Evolutionary conservation across 2,888 invertebrate genomes (phyloP), one percentile per base, ranked within the genome.

Genomic region (Drosophila mettleri): DNA sequence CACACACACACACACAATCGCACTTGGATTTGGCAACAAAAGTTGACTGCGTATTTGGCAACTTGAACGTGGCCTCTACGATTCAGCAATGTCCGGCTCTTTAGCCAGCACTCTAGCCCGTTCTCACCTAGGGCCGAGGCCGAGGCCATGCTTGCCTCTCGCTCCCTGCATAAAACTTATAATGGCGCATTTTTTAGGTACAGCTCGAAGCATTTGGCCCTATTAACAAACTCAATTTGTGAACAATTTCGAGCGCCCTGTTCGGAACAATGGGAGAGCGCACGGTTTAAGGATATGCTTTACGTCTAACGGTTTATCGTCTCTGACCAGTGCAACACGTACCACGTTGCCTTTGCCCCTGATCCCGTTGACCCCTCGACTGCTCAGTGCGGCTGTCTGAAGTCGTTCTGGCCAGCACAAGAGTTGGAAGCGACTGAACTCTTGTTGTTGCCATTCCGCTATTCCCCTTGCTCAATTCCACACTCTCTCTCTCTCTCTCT

Each of bases 141-240:
- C 22, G 2, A 9, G 16, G 9, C 8, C 10, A 12, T 16, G 10
- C n/a, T 48, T 8, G 14, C 16, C 7, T 24, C 16, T 41, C n/a
- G 10, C 16, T 22, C 33, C 12, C 38, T 49, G 29, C 38, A 53
- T 55, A 41, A 55, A 70, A 74, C 52, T 54, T 78, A 59, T 74
- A 78, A 59, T 72, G 68, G 63, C 55, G 71, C 53, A 73, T 62
- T 77, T 80, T 67, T 66, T 67, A 38, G 48, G 22, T 41, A 45
- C 16, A 70, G 71, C 71, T 71, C 54, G 55, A 60, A 60, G 71
- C 71, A 71, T 71, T 71, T 52, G 61, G 69, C 69, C 69, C 80
- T 78, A 80, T 80, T 80, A 83, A 80, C 80, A 80, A 80, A 80
- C 80, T 80, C 78, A 80, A 83, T 80, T 80, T 77, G 74, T 67